Conservation (phyloP, 2,113 vertebrate genomes). For the Gracilinanus agilis region DNA sequence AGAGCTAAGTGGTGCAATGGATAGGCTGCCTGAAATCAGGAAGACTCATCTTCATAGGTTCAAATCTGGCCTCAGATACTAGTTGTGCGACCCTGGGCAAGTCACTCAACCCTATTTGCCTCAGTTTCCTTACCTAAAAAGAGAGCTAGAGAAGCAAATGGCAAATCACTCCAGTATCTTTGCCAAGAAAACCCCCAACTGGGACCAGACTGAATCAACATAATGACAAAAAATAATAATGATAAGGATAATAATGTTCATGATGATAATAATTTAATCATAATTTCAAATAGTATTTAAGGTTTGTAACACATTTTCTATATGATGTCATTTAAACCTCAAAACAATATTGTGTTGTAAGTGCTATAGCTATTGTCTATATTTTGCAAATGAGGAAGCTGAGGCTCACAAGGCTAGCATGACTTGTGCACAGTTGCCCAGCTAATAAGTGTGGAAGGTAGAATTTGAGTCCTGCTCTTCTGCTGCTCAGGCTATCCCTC, state of each 20-base stretch:
- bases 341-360: background rate
- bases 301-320: background rate
- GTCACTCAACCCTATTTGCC: no score
- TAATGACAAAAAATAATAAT: background rate
- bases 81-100: no score
- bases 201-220: background rate
- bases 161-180: no score
- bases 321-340: background rate
- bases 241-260: background rate
- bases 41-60: no score
- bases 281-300: background rate
- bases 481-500: background rate
- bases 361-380: background rate
- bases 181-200: no score
- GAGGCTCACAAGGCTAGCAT: background rate
- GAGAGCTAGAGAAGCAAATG: no score
- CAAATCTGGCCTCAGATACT: no score
- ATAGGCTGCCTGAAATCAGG: no score
- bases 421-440: background rate
- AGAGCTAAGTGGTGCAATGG: background rate
- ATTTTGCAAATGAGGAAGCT: background rate
- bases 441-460: background rate
- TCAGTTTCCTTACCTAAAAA: no score
- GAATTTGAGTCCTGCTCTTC: background rate
- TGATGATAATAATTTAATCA: background rate